Percentiles rank a stretch among this genome's conserved stretches.
Evolutionary conservation across 2,113 vertebrate species (phyloP).

Genomic region (Pollimyrus isidori): DNA sequence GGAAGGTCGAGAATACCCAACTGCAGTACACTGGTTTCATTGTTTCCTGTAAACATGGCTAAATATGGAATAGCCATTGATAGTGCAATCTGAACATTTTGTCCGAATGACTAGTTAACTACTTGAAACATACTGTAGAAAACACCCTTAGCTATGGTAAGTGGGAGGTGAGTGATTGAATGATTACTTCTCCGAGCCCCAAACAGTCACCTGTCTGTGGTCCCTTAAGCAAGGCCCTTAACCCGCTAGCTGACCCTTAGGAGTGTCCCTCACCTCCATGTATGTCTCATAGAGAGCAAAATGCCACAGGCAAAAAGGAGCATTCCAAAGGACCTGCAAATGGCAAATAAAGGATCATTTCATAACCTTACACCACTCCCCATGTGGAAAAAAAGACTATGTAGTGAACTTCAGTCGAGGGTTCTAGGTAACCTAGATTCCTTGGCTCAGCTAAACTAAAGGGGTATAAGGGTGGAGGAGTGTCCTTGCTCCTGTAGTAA

Average conservation of each 20-base stretch:
- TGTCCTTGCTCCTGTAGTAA: background rate
- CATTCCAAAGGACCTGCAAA: background rate
- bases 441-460: background rate
- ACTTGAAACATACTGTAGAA: background rate
- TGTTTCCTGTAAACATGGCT: background rate
- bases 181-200: background rate
- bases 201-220: background rate
- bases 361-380: background rate
- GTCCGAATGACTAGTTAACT: background rate
- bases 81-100: background rate
- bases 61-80: background rate
- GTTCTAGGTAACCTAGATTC: background rate
- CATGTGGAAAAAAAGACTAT: background rate
- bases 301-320: background rate
- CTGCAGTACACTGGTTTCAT: background rate
- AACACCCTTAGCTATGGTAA: background rate
- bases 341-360: background rate
- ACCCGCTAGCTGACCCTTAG: background rate
- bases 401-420: background rate
- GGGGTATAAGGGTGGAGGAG: background rate
- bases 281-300: background rate
- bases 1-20: background rate
- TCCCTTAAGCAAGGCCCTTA: background rate
- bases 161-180: background rate
- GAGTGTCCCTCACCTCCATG: background rate